Percentiles rank a stretch among this genome's conserved stretches.
phyloP scores from a whole-genome alignment of 2,113 vertebrate genomes.

The Trogon melanurus region DNA sequence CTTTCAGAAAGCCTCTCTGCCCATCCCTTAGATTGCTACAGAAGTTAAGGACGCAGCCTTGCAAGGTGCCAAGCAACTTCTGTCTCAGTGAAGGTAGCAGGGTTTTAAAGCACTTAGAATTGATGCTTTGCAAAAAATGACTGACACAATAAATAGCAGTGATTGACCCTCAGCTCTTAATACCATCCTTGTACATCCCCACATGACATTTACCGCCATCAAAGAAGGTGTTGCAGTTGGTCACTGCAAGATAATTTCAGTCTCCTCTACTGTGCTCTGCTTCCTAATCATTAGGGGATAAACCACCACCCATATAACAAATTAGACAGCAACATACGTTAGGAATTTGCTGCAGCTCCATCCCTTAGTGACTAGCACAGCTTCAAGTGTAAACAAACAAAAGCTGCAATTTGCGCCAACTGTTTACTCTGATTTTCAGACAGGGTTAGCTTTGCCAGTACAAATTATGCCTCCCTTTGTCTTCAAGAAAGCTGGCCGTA shows the following conservation, averaged over 20 bases:
- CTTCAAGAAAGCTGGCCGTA: not conserved
- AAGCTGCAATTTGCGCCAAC: not conserved
- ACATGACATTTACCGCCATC: not conserved
- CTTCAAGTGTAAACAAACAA: conserved; percentile 63
- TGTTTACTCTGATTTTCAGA: conserved; percentile 51
- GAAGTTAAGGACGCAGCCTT: not conserved
- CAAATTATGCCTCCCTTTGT: conserved; percentile 43
- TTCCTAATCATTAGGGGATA: not conserved
- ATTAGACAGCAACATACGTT: not conserved
- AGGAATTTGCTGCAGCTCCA: conserved; percentile 27
- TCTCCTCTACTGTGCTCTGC: not conserved
- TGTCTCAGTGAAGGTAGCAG: not conserved
- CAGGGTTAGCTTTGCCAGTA: conserved; percentile 19
- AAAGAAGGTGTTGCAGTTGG: not conserved
- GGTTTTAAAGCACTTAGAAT: not conserved
- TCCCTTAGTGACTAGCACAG: conserved; percentile 9
- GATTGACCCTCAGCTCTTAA: not conserved
- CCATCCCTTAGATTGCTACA: not conserved
- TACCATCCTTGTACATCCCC: not conserved
- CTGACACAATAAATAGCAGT: not conserved
- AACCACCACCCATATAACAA: not conserved
- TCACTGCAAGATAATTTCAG: not conserved
- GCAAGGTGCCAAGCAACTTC: not conserved
- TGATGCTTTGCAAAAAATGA: conserved; percentile 5
- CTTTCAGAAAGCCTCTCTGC: conserved; percentile 11